These are phyloP conservation scores for Toxotes jaculatrix DNA, from an alignment of 2,113 vertebrate species.

Conservation along the genomic window DNA sequence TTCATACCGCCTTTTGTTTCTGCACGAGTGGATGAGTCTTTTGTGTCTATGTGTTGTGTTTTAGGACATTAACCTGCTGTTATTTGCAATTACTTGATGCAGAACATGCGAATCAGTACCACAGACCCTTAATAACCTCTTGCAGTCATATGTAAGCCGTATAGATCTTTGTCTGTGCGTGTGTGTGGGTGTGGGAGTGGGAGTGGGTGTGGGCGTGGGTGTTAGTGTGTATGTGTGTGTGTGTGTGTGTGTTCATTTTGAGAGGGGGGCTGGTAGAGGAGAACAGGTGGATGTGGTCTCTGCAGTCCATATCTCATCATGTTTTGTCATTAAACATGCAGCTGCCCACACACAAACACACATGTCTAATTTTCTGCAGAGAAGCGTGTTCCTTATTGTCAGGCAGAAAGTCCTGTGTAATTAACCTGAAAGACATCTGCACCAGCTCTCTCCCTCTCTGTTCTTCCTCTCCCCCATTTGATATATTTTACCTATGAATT, in stretches of 20 bases:
- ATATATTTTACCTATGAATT: slow-evolving; percentile 51
- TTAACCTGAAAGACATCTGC: slow-evolving; percentile 74
- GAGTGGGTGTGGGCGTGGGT: background rate
- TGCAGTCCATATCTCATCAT: slow-evolving; percentile 67
- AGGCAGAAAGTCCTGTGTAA: slow-evolving; percentile 65
- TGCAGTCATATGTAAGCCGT: slow-evolving; percentile 5
- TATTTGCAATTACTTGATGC: slow-evolving; percentile 44
- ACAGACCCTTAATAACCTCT: slow-evolving; percentile 18
- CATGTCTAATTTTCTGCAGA: slow-evolving; percentile 62
- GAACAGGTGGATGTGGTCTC: slow-evolving; percentile 71
- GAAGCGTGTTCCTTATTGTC: slow-evolving; percentile 43
- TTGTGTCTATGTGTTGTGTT: background rate
- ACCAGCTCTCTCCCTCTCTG: slow-evolving; percentile 5
- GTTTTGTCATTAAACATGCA: slow-evolving; percentile 77
- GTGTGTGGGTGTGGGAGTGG: too few species aligned
- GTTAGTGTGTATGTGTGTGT: slow-evolving; percentile 11
- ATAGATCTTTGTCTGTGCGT: background rate
- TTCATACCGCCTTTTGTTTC: background rate
- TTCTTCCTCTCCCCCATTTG: slow-evolving; percentile 12
- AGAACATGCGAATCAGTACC: slow-evolving; percentile 58
- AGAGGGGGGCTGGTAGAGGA: slow-evolving; percentile 36
- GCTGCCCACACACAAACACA: slow-evolving; percentile 57
- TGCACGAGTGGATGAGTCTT: background rate
- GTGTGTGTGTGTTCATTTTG: slow-evolving; percentile 8
- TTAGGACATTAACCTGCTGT: slow-evolving; percentile 10